phyloP scores from a whole-genome alignment of 2,888 invertebrate genomes.

The Cordilura impudica region DNA sequence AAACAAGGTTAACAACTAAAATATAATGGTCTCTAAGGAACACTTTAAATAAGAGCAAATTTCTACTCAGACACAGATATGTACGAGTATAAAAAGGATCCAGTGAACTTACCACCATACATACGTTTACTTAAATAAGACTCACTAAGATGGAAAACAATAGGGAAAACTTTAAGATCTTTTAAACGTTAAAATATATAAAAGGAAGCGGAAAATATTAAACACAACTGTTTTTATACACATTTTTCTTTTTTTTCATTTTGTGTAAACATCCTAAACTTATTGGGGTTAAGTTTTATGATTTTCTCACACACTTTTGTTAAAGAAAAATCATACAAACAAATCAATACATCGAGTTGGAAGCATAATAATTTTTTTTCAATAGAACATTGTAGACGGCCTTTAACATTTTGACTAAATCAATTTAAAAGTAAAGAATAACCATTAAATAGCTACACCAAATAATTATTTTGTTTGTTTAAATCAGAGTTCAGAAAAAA shows the following conservation, averaged over 20 bases:
- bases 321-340: background rate
- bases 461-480: too few relatives aligned
- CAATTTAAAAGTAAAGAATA: too few relatives aligned
- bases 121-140: background rate
- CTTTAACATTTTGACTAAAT: background rate
- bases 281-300: background rate
- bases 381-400: background rate
- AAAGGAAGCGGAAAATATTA: background rate
- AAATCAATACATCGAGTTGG: conserved; percentile 22
- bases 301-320: conserved; percentile 30
- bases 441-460: too few relatives aligned
- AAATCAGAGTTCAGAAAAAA: too few relatives aligned
- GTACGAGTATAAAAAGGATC: too few relatives aligned
- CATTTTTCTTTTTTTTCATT: background rate
- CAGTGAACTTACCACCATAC: background rate
- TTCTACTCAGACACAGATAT: conserved; percentile 12
- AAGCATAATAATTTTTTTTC: background rate
- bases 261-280: background rate
- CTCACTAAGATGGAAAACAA: conserved; percentile 13
- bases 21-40: conserved; percentile 56
- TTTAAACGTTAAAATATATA: conserved; percentile 6
- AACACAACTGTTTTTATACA: too few relatives aligned
- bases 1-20: conserved; percentile 59
- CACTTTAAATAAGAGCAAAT: conserved; percentile 46
- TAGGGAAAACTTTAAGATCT: background rate